phyloP scores from a whole-genome alignment of 2,888 invertebrate genomes.

The Bugula neritina region DNA sequence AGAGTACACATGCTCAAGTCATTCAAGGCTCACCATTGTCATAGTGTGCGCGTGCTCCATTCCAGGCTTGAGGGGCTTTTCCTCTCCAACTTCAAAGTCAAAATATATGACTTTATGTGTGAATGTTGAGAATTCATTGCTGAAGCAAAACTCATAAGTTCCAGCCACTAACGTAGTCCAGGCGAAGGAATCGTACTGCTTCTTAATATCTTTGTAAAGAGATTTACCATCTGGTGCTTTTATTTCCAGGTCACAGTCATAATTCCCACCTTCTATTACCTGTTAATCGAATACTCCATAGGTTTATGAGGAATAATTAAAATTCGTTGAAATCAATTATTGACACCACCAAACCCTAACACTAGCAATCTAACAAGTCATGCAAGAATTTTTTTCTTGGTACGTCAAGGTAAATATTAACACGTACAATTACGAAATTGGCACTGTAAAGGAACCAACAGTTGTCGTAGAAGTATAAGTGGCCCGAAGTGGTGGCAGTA shows the following conservation, averaged over 20 bases:
- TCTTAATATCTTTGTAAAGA: slow-evolving; percentile 84
- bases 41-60: slow-evolving; percentile 65
- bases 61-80: slow-evolving; percentile 66
- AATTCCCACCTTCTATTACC: slow-evolving; percentile 97
- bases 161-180: slow-evolving; percentile 48
- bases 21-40: slow-evolving; percentile 68
- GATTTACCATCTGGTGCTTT: slow-evolving; percentile 80
- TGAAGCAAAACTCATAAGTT: slow-evolving; percentile 65
- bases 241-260: slow-evolving; percentile 90
- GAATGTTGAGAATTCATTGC: slow-evolving; percentile 98
- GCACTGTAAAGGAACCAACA: too few relatives aligned
- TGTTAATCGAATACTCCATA: slow-evolving; percentile 57
- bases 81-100: slow-evolving; percentile 87
- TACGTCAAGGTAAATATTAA: too few relatives aligned
- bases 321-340: too few relatives aligned
- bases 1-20: too few relatives aligned
- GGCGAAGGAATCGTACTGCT: slow-evolving; percentile 89
- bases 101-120: slow-evolving; percentile 97
- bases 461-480: too few relatives aligned
- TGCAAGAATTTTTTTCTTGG: too few relatives aligned
- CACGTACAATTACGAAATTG: too few relatives aligned
- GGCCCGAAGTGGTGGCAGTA: too few relatives aligned
- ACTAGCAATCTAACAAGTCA: too few relatives aligned
- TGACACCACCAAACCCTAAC: too few relatives aligned
- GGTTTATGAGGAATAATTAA: too few relatives aligned